Evolutionary conservation across 2,797 vertebrate genomes (phyloP).

Genomic region (Hydrocynus forskahlii): DNA sequence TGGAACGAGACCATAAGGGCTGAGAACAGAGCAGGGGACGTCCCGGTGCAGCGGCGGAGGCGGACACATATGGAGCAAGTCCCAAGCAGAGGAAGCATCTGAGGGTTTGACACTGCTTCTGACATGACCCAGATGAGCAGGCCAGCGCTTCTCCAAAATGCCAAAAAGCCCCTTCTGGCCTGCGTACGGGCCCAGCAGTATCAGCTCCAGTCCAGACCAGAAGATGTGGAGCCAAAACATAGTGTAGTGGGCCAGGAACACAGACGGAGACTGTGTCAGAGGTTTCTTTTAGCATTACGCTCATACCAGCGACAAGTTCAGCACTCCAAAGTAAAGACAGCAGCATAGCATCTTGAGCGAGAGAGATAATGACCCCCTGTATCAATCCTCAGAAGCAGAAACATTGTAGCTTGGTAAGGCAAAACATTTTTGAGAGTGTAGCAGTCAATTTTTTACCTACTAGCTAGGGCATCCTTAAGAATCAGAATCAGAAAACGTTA

Average conservation of each 20-base stretch:
- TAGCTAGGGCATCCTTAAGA: too few species aligned
- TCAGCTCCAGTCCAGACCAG: conserved; percentile 40
- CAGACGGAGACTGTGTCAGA: conserved; percentile 61
- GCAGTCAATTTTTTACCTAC: too few species aligned
- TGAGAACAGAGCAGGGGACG: conserved; percentile 39
- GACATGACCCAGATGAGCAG: conserved; percentile 60
- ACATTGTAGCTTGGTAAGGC: background rate
- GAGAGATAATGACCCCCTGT: background rate
- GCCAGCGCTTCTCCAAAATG: conserved; percentile 42
- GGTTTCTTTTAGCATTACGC: conserved; percentile 70
- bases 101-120: conserved; percentile 61
- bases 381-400: background rate
- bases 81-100: conserved; percentile 45
- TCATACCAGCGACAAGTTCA: conserved; percentile 61
- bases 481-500: too few species aligned
- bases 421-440: too few species aligned
- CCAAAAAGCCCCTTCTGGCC: conserved; percentile 41
- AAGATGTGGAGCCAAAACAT: conserved; percentile 49
- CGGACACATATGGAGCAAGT: conserved; percentile 52
- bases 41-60: conserved; percentile 41
- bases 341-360: conserved; percentile 15
- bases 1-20: conserved; percentile 54
- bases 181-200: conserved; percentile 45
- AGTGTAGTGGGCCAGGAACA: conserved; percentile 49
- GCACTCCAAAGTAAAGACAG: conserved; percentile 57